phyloP scores from a whole-genome alignment of 2,113 vertebrate genomes.

The Zapornia atra region DNA sequence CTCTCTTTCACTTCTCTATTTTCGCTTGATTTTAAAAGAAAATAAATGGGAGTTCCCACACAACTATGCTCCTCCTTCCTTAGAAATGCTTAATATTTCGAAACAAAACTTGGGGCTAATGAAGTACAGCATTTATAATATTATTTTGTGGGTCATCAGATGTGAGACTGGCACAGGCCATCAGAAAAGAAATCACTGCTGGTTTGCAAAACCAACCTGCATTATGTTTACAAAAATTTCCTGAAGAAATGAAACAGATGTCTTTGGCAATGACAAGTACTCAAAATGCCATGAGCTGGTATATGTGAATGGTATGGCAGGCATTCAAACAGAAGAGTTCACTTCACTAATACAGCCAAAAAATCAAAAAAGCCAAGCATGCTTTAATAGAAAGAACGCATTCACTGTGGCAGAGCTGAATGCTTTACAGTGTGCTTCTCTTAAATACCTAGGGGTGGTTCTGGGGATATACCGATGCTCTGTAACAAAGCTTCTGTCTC shows the following conservation, averaged over 20 bases:
- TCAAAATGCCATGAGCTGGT: conserved; percentile 51
- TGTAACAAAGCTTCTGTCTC: conserved; percentile 96
- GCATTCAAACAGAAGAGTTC: conserved; percentile 62
- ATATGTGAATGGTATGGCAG: conserved; percentile 22
- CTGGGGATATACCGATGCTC: conserved; percentile 96
- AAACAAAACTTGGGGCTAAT: not conserved
- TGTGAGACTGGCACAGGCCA: not conserved
- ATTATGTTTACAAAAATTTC: not conserved
- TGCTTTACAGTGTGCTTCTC: conserved; percentile 23
- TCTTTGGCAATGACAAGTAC: conserved; percentile 24
- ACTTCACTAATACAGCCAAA: conserved; percentile 57
- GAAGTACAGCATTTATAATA: not conserved
- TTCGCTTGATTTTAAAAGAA: not conserved
- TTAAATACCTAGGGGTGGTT: conserved; percentile 90
- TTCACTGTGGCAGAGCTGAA: conserved; percentile 3
- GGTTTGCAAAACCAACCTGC: not conserved
- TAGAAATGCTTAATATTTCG: not conserved
- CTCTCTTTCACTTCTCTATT: not conserved
- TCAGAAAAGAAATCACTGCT: conserved; percentile 63
- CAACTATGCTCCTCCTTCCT: not conserved
- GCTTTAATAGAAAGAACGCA: conserved; percentile 35
- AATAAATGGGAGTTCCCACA: not conserved
- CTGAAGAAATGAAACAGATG: conserved; percentile 30
- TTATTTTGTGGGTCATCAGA: not conserved
- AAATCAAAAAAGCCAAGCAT: conserved; percentile 59